A percentile compares a stretch with the other conserved stretches of the same genome.
These are phyloP conservation scores for Pteropus alecto DNA, from an alignment of 2,113 vertebrate genomes.

Conservation along the genomic window DNA sequence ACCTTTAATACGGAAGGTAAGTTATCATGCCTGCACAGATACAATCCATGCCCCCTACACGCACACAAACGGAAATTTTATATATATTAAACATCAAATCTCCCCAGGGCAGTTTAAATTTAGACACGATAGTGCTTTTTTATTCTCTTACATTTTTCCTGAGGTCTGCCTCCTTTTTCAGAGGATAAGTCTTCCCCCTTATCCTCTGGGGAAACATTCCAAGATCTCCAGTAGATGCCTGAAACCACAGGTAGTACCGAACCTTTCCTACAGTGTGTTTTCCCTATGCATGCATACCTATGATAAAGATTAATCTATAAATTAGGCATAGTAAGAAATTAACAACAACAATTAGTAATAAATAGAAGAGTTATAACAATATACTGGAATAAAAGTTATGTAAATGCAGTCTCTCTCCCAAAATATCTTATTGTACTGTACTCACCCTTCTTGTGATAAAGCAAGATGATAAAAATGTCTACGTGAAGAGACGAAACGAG, in stretches of 20 bases:
- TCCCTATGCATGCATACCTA: background rate
- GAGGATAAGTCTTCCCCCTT: background rate
- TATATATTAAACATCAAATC: background rate
- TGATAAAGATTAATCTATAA: background rate
- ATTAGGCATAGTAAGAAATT: too few species aligned
- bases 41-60: background rate
- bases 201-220: background rate
- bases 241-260: background rate
- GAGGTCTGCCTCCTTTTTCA: background rate
- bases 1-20: conserved; percentile 7
- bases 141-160: background rate
- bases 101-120: background rate
- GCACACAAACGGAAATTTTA: background rate
- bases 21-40: background rate
- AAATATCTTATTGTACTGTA: background rate
- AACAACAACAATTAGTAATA: background rate
- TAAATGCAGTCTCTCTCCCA: background rate
- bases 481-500: background rate
- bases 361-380: background rate
- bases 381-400: background rate
- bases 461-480: background rate
- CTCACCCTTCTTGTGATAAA: background rate
- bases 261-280: background rate
- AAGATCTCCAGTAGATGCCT: background rate
- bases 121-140: background rate